Evolutionary conservation across 2,797 vertebrate species (phyloP).

Genomic region (Tragelaphus oryx): DNA sequence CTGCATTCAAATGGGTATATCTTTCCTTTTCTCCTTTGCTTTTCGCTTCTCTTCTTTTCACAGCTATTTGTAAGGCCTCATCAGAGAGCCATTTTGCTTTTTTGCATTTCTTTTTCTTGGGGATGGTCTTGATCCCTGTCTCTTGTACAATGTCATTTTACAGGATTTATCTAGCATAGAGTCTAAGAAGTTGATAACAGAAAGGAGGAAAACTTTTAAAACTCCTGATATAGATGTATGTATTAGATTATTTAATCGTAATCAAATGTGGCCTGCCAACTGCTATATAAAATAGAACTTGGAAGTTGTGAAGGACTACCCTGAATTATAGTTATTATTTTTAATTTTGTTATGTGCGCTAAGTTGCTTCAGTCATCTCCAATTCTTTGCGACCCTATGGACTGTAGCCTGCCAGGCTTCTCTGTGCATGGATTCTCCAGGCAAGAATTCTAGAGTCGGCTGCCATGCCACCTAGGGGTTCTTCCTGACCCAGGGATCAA

Average conservation of each 20-base stretch:
- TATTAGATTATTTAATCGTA: conserved; percentile 24
- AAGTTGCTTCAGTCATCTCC: background rate
- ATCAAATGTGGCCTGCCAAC: background rate
- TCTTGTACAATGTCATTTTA: background rate
- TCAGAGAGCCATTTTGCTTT: background rate
- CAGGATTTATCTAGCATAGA: background rate
- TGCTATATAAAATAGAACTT: background rate
- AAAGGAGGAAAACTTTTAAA: conserved; percentile 23
- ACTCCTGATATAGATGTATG: background rate
- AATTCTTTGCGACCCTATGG: background rate
- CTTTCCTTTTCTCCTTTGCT: background rate
- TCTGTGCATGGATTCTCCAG: background rate
- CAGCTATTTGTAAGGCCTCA: background rate
- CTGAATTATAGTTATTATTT: background rate
- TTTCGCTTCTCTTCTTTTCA: background rate
- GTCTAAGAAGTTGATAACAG: conserved; percentile 2
- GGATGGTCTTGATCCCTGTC: background rate
- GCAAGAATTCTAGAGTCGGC: background rate
- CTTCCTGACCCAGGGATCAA: background rate
- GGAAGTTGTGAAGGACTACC: background rate
- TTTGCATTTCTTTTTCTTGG: background rate
- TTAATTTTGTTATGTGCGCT: background rate
- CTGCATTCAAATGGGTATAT: background rate
- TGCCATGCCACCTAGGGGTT: background rate
- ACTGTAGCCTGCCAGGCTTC: background rate